A percentile compares a stretch with the other conserved stretches of the same genome.
Evolutionary conservation across 2,113 vertebrate species (phyloP).

Genomic region (Psephotus haematonotus): DNA sequence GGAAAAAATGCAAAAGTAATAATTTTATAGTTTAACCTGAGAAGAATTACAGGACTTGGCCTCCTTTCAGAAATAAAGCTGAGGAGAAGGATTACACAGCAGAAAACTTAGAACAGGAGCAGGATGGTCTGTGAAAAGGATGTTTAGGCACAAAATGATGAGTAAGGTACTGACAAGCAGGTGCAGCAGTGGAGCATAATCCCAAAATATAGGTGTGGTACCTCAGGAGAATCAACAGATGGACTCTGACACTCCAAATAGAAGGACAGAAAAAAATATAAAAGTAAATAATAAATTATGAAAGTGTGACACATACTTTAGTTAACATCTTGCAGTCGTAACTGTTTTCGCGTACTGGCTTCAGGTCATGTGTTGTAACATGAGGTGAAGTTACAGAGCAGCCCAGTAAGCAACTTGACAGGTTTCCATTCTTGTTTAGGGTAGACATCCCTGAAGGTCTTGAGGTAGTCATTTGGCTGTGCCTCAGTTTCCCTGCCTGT

Average conservation of each 20-base stretch:
- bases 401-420: not conserved
- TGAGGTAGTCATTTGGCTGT: not conserved
- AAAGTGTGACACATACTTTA: not conserved
- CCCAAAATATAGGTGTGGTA: not conserved
- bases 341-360: not conserved
- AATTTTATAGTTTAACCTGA: not conserved
- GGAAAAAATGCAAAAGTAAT: slow-evolving; percentile 5
- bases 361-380: not conserved
- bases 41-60: not conserved
- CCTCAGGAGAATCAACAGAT: not conserved
- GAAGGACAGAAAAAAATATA: not conserved
- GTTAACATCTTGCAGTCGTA: not conserved
- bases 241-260: not conserved
- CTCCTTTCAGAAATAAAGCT: not conserved
- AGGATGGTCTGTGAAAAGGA: not conserved
- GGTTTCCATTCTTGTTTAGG: not conserved
- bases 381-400: not conserved
- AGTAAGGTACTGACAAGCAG: not conserved
- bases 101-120: not conserved
- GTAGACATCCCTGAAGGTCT: not conserved
- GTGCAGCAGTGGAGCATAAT: not conserved
- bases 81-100: not conserved
- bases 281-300: not conserved
- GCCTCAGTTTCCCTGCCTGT: not conserved
- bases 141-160: not conserved